A percentile compares a stretch with the other conserved stretches of the same genome.
phyloP scores from a whole-genome alignment of 2,113 vertebrate genomes.

The Aegypius monachus region DNA sequence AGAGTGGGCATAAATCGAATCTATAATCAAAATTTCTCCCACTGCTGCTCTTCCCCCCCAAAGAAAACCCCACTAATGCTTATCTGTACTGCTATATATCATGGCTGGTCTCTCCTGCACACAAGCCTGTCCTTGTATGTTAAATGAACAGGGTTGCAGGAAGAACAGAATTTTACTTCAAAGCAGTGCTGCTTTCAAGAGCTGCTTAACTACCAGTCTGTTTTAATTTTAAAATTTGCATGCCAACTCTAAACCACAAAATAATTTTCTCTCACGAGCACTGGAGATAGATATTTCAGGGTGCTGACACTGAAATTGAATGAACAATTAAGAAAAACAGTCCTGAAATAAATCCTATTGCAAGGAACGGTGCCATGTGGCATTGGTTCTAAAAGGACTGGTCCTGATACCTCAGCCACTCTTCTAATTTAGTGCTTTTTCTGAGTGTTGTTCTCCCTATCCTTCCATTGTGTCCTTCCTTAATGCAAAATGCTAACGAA shows the following conservation, averaged over 20 bases:
- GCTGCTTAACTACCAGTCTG: not conserved
- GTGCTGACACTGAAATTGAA: not conserved
- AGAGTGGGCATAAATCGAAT: not conserved
- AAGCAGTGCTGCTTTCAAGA: not conserved
- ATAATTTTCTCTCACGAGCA: not conserved
- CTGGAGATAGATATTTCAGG: not conserved
- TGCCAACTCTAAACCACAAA: not conserved
- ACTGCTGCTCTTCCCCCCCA: not conserved
- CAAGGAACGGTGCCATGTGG: not conserved
- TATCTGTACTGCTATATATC: not conserved
- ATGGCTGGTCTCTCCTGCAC: accelerated
- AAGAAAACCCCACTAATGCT: not conserved
- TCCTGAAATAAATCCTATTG: not conserved
- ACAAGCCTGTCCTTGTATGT: not conserved
- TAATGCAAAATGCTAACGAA: not conserved
- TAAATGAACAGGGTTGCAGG: not conserved
- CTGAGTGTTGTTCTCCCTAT: not conserved
- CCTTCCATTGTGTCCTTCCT: not conserved
- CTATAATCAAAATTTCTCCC: not conserved
- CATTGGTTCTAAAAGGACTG: not conserved
- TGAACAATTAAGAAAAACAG: not conserved
- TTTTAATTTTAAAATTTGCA: not conserved
- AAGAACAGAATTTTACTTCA: not conserved
- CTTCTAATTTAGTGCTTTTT: not conserved
- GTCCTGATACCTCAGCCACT: not conserved